Evolutionary conservation across 2,797 vertebrate genomes (phyloP).

Genomic region (Eurystomus glaucurus): DNA sequence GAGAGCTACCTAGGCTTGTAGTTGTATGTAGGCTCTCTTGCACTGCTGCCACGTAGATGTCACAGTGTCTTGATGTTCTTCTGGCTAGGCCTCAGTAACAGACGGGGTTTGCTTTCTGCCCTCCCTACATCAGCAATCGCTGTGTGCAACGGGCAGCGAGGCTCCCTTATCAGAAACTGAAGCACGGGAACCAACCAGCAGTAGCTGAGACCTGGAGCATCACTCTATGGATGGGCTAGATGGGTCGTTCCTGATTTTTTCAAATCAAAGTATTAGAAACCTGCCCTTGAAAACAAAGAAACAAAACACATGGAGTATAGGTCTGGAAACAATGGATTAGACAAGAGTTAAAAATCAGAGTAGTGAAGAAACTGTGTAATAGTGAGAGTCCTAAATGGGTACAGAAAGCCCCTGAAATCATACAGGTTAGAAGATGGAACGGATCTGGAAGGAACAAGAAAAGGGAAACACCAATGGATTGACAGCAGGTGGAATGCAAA

Average conservation of each 20-base stretch:
- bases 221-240: not conserved
- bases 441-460: not conserved
- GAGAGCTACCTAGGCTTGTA: not conserved
- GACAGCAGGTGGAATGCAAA: not conserved
- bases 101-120: not conserved
- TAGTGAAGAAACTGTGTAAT: not conserved
- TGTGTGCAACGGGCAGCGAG: not conserved
- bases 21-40: not conserved
- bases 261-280: not conserved
- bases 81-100: not conserved
- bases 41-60: not conserved
- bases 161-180: not conserved
- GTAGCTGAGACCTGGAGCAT: not conserved
- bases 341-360: not conserved
- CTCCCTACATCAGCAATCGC: accelerated
- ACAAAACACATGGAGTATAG: not conserved
- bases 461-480: not conserved
- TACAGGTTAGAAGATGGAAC: not conserved
- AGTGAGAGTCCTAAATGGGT: not conserved
- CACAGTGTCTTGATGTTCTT: not conserved
- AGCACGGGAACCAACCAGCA: not conserved
- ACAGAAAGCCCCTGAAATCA: not conserved
- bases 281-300: not conserved
- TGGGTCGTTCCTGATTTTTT: not conserved
- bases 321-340: not conserved